Base-by-base conservation (phyloP, 2,113 vertebrate species). In the Saguinus midas region DNA sequence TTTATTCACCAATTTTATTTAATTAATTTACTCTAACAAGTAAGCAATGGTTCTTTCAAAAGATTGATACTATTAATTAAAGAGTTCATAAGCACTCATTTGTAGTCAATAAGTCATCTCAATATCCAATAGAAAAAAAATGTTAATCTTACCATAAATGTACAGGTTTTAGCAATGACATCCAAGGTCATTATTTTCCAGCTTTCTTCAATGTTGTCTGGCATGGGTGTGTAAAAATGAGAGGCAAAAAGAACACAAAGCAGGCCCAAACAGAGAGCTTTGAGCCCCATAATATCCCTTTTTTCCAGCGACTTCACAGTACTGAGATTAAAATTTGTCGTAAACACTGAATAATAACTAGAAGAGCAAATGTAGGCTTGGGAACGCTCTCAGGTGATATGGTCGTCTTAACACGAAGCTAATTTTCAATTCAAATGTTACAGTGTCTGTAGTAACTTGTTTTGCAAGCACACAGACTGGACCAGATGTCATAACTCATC, bases 161-260 rank as follows among this genome's bases (percentile, higher is more conserved):
- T 50, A 4, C 5, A 88, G 7, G 14, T 66, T 97, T 95, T 97
- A 85, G 27, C 27, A 50, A 3, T 0, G 64, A 27, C 37, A 88
- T 91, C 72, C 92, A 97, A 58, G 3, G 48, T 25, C 57, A 80
- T 88, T 37, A 97, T 82, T 88, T 97, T 96, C 95, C 97, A 97
- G 17, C 14, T 17, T 91, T 97, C 97, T 96, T 97, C 92, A 64
- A 96, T 91, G 72, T 96, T 80, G 64, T 43, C 64, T 7, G 92
- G 92, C 35, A 96, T 3, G 1, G 90, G 73, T 37, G 18, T 50
- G 37, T 95, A 91, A 57, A 95, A 57, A 76, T 40, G 10, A 91
- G 50, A 78, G 35, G 78, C 85, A 82, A 93, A 91, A 35, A 90
- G 13, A 43, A 66, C 40, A 93, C 82, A 97, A 27, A 96, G 1